phyloP scores from a whole-genome alignment of 2,113 vertebrate genomes.

The Neodontobutis hainanensis region DNA sequence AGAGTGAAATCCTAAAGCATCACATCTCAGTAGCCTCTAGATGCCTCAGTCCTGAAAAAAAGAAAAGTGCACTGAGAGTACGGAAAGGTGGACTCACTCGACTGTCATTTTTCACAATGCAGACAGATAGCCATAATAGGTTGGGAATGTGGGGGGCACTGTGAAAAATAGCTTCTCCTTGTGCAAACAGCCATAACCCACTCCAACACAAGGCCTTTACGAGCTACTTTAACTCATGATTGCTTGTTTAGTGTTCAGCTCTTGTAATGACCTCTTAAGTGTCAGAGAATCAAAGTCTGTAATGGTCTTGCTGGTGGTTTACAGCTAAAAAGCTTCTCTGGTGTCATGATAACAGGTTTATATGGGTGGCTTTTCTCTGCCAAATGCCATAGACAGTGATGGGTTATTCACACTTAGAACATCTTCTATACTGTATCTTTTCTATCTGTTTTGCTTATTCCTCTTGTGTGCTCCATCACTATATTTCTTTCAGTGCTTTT shows the following conservation, averaged over 20 bases:
- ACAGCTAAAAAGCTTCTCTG: conserved; percentile 52
- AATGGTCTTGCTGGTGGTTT: conserved; percentile 55
- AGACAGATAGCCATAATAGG: conserved; percentile 65
- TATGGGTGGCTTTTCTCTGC: conserved; percentile 54
- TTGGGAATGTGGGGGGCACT: conserved; percentile 57
- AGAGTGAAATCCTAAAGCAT: conserved; percentile 65
- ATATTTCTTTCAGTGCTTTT: background rate
- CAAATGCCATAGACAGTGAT: conserved; percentile 57
- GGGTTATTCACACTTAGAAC: conserved; percentile 41
- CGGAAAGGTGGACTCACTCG: conserved; percentile 40
- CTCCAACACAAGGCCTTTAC: conserved; percentile 58
- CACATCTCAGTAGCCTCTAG: conserved; percentile 73
- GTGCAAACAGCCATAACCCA: conserved; percentile 62
- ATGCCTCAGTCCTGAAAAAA: conserved; percentile 56
- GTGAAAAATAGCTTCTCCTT: conserved; percentile 62
- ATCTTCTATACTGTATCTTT: conserved; percentile 21
- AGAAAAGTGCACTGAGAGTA: conserved; percentile 1
- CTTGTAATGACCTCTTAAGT: conserved; percentile 61
- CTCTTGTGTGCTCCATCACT: conserved; percentile 12
- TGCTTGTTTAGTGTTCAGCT: conserved; percentile 58
- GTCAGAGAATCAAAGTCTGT: conserved; percentile 60
- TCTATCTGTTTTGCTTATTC: conserved; percentile 7
- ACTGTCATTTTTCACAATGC: conserved; percentile 67
- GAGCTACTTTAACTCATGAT: conserved; percentile 48
- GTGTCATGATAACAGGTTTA: conserved; percentile 58